Conservation (phyloP, 2,888 invertebrate species). For the Beris chalybata region DNA sequence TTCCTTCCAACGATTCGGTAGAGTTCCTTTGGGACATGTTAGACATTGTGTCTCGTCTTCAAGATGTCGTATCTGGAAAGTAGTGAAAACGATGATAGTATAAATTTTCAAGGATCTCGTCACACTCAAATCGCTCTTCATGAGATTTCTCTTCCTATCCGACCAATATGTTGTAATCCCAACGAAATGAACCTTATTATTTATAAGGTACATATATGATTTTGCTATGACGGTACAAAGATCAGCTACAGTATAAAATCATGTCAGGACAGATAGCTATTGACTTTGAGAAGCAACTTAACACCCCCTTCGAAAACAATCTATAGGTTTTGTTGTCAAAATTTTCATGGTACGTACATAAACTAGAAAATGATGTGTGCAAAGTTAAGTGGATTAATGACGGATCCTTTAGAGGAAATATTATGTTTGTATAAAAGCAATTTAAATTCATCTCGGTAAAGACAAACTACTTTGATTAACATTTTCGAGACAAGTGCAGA, state of each 20-base stretch:
- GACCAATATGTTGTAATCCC: neutral
- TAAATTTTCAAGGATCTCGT: neutral
- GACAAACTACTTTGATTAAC: too few species aligned
- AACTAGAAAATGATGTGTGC: too few species aligned
- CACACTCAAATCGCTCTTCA: constrained; percentile 10
- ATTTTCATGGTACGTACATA: too few species aligned
- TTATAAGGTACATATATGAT: too few species aligned
- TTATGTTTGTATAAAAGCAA: too few species aligned
- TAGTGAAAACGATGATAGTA: constrained; percentile 14
- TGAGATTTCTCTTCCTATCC: constrained; percentile 10
- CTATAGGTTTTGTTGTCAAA: too few species aligned
- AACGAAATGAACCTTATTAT: too few species aligned
- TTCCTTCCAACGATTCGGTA: constrained; percentile 77
- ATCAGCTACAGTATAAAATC: neutral
- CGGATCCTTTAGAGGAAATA: too few species aligned
- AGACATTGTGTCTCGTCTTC: constrained; percentile 81
- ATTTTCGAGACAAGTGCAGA: too few species aligned
- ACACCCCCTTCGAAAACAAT: too few species aligned
- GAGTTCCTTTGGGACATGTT: constrained; percentile 78
- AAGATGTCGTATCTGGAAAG: constrained; percentile 73
- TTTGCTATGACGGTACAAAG: neutral
- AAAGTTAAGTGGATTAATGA: too few species aligned
- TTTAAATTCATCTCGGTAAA: too few species aligned
- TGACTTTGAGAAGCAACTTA: neutral
- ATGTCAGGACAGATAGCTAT: neutral